Evolutionary conservation across 2,797 vertebrate species (phyloP).

Genomic region (Pristis pectinata): DNA sequence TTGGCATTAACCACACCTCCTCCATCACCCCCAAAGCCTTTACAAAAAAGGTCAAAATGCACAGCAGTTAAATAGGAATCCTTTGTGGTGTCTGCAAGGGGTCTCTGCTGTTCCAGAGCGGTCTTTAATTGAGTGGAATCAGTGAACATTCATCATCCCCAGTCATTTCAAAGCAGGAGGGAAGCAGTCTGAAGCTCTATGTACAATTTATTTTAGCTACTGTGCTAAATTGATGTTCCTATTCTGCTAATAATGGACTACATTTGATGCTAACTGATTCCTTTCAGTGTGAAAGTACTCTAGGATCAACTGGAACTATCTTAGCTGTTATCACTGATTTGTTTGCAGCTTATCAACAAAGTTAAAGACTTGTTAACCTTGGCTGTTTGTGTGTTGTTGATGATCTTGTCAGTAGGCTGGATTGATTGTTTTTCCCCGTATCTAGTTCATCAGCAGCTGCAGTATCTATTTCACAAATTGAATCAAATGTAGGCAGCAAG

Average conservation of each 20-base stretch:
- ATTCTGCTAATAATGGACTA: neutral
- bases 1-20: neutral
- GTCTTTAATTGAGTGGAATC: neutral
- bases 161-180: neutral
- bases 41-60: neutral
- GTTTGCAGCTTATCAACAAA: neutral
- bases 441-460: neutral
- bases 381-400: neutral
- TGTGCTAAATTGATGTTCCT: neutral
- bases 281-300: neutral
- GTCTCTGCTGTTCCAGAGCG: neutral
- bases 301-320: neutral
- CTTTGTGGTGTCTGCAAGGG: neutral
- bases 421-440: neutral
- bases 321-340: neutral
- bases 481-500: neutral
- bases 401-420: neutral
- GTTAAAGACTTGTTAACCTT: neutral
- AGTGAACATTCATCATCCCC: neutral
- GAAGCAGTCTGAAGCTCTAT: neutral
- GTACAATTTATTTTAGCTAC: neutral
- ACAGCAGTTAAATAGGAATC: neutral
- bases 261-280: neutral
- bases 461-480: neutral
- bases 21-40: neutral